phyloP scores from a whole-genome alignment of 2,113 vertebrate genomes.

The Urocolius indicus region DNA sequence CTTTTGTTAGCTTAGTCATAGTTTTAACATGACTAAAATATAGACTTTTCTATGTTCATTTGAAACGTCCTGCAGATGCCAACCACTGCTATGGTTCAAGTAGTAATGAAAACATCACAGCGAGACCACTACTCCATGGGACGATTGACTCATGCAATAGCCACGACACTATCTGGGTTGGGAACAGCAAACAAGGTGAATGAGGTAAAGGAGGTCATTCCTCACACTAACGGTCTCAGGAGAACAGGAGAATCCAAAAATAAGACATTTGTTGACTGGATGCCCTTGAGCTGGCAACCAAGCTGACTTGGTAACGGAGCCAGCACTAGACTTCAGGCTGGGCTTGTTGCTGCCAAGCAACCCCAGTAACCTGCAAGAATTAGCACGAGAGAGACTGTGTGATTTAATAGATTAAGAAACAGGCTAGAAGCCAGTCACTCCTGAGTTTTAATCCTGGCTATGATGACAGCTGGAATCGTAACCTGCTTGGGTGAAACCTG shows the following conservation, averaged over 20 bases:
- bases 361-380: not conserved
- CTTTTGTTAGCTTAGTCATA: constrained; percentile 47
- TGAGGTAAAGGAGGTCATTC: constrained; percentile 67
- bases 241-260: constrained; percentile 74
- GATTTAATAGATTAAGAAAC: constrained; percentile 51
- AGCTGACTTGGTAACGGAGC: constrained; percentile 47
- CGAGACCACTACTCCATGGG: not conserved
- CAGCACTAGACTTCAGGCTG: constrained; percentile 59
- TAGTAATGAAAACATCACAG: constrained; percentile 62
- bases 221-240: constrained; percentile 38
- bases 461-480: not conserved
- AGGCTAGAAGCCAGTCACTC: constrained; percentile 48
- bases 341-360: constrained; percentile 52
- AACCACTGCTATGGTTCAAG: constrained; percentile 52
- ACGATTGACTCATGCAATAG: constrained; percentile 37
- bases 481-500: not conserved
- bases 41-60: constrained; percentile 39
- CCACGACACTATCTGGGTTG: not conserved
- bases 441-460: not conserved
- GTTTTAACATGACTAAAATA: constrained; percentile 60
- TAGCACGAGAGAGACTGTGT: not conserved
- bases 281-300: constrained; percentile 74
- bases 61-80: not conserved
- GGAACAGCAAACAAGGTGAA: constrained; percentile 76
- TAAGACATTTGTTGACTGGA: constrained; percentile 72